These are phyloP conservation scores for Drosophila sp. DNA, from an alignment of 1,140 invertebrate genomes.

Conservation along the genomic window DNA sequence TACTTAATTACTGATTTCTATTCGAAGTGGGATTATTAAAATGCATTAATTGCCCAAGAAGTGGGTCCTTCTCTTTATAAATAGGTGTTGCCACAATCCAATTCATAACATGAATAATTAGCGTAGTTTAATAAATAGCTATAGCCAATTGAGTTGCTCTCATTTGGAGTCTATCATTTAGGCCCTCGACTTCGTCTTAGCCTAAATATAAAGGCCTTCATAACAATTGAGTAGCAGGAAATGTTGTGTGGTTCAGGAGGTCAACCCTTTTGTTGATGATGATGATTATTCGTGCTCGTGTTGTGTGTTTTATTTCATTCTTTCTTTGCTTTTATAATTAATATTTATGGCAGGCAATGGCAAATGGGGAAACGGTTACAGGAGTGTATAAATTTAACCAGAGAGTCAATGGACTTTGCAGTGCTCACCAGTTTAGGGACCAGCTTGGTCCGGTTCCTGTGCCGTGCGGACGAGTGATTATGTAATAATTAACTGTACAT, in stretches of 20 bases:
- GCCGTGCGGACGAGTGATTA: constrained; percentile 70
- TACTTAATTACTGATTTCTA: no score
- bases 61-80: neutral
- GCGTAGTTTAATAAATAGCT: neutral
- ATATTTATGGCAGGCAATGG: constrained; percentile 67
- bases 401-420: constrained; percentile 61
- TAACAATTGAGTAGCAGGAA: constrained; percentile 55
- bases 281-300: constrained; percentile 61
- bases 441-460: constrained; percentile 21
- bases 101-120: neutral
- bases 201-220: constrained; percentile 34
- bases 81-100: neutral
- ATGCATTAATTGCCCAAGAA: no score
- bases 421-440: constrained; percentile 4
- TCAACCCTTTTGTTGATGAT: constrained; percentile 66
- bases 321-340: constrained; percentile 64
- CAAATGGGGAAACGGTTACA: constrained; percentile 24
- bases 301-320: constrained; percentile 48
- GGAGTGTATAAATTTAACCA: constrained; percentile 33
- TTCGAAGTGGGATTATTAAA: no score
- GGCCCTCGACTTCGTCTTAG: constrained; percentile 24
- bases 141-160: neutral
- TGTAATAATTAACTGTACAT: constrained; percentile 81
- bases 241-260: constrained; percentile 33
- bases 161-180: neutral